phyloP scores from a whole-genome alignment of 2,797 vertebrate species.

The Mormyrops attenuatus region DNA sequence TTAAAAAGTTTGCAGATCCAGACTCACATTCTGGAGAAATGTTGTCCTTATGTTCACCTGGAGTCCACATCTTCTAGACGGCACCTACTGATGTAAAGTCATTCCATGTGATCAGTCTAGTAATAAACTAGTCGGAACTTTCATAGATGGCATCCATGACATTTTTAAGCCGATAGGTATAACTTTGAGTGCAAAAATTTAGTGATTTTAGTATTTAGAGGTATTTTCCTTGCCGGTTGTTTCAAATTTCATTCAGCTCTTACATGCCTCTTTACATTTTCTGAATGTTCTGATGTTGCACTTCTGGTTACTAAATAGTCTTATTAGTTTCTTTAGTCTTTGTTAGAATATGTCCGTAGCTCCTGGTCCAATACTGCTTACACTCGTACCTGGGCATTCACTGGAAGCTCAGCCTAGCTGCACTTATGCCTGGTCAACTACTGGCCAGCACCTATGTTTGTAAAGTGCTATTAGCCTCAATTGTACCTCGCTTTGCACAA shows the following conservation, averaged over 20 bases:
- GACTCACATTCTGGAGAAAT: neutral
- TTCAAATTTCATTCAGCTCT: neutral
- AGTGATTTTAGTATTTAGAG: neutral
- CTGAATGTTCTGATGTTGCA: neutral
- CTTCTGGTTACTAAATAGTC: neutral
- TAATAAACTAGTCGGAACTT: neutral
- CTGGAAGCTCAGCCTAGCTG: neutral
- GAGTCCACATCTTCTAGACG: neutral
- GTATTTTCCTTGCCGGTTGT: neutral
- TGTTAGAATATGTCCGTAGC: neutral
- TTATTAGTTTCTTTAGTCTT: neutral
- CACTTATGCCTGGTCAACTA: neutral
- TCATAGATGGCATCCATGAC: neutral
- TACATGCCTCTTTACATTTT: neutral
- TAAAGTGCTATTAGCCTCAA: neutral
- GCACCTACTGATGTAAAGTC: neutral
- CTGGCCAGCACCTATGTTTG: neutral
- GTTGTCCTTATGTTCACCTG: neutral
- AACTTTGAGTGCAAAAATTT: neutral
- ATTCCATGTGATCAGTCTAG: neutral
- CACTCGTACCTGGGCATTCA: neutral
- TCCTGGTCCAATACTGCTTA: neutral
- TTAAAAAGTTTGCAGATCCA: neutral
- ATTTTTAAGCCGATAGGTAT: neutral
- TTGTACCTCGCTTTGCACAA: neutral